phyloP scores from a whole-genome alignment of 2,888 invertebrate genomes.

The Loripinus fragilis region DNA sequence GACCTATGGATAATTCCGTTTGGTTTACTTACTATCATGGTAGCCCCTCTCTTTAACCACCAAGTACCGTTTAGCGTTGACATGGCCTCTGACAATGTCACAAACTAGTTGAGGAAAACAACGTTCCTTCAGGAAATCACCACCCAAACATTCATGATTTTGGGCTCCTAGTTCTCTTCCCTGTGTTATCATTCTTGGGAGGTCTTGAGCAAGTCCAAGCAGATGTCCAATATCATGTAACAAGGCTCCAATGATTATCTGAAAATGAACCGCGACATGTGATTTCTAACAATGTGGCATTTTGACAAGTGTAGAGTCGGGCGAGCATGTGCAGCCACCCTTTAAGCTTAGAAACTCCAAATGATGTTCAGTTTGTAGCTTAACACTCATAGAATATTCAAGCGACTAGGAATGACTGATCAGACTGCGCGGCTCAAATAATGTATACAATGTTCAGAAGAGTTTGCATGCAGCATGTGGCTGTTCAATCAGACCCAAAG shows the following conservation, averaged over 20 bases:
- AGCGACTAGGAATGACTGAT: no score
- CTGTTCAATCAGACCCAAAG: no score
- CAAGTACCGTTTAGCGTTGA: conserved; percentile 74
- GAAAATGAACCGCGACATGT: not conserved
- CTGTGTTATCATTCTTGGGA: conserved; percentile 62
- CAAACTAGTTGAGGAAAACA: conserved; percentile 64
- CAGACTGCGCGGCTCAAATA: no score
- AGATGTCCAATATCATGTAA: conserved; percentile 76
- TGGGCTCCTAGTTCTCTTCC: conserved; percentile 60
- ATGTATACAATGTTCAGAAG: no score
- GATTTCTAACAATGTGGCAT: no score
- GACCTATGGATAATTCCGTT: no score
- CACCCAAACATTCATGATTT: conserved; percentile 66
- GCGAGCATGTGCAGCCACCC: no score
- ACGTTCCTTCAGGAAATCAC: conserved; percentile 55
- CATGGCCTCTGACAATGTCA: conserved; percentile 68
- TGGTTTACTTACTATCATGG: conserved; percentile 61
- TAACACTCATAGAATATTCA: no score
- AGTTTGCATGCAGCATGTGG: no score
- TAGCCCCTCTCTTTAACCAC: conserved; percentile 65
- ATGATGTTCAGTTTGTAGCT: no score
- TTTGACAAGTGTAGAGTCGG: no score
- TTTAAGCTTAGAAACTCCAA: no score
- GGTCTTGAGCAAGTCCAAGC: conserved; percentile 53
- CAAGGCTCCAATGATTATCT: conserved; percentile 70